Base-by-base conservation (phyloP, 2,888 invertebrate species). In the Thymelicus lineola region DNA sequence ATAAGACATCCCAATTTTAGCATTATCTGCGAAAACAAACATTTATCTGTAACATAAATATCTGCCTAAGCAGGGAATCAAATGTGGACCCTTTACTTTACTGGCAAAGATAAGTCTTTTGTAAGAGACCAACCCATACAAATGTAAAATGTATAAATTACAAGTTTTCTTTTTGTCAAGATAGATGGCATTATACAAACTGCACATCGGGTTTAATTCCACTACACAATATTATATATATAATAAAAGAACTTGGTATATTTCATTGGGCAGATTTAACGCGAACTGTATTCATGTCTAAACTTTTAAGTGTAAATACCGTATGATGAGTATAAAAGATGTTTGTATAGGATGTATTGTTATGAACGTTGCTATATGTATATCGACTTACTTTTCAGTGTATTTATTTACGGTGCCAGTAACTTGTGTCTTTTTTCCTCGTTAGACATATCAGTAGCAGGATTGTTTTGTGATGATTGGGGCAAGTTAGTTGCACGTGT, bases 331-430 rank as follows among this genome's bases (percentile, higher is more conserved):
- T 79, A 79, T 76, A 81, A 76, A 86, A 85, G 83, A 86, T 86
- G 86, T 88, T 88, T 89, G 86, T 90, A 89, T 84, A 89, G 85
- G 85, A 84, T 82, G 76, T 82, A 83, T 81, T 85, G 85, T 88
- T 90, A 84, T 87, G 82, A 83, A 83, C 87, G 84, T 85, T 84
- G 74, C 75, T 80, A 80, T 81, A 77, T 81, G 76, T 80, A 80
- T 80, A 77, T 79, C 72, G 75, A 76, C 75, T 76, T 75, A 72
- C 76, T 79, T 76, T 42, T 76, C 75, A 71, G 76, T 75, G 73
- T 78, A 79, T 86, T 82, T 79, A 78, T 82, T 83, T 81, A 82
- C 71, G 81, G 82, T 86, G 87, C 78, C 79, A 80, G 82, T 80
- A 75, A 72, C 71, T 76, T 75, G 71, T 62, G 65, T 73, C 60